Percentiles rank a stretch among this genome's conserved stretches.
Evolutionary conservation across 2,888 invertebrate genomes (phyloP).

Genomic region (Drosophila bunnanda): DNA sequence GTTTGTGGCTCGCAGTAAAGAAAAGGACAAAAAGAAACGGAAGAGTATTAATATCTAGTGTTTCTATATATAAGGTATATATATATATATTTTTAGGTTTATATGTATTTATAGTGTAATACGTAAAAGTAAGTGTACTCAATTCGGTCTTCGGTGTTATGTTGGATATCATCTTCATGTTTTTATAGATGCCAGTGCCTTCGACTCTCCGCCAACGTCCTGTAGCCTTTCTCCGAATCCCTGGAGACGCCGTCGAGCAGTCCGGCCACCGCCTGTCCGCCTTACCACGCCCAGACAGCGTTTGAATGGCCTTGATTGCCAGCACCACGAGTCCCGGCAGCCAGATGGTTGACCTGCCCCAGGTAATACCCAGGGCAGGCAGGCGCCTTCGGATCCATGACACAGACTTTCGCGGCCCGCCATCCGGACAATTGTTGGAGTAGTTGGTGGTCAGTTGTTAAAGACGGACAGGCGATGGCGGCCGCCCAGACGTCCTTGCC

Average conservation of each 20-base stretch:
- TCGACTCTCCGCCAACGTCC: background rate
- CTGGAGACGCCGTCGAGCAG: background rate
- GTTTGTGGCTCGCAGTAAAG: conserved; percentile 22
- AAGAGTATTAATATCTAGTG: conserved; percentile 25
- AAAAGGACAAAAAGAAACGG: conserved; percentile 15
- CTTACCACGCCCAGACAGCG: conserved; percentile 25
- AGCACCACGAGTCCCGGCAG: conserved; percentile 15
- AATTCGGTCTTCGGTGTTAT: conserved; percentile 56
- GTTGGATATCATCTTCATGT: conserved; percentile 40
- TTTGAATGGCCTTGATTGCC: conserved; percentile 8
- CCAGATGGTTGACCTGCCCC: conserved; percentile 21
- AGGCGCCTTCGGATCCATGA: conserved; percentile 26
- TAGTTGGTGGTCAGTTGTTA: conserved; percentile 33
- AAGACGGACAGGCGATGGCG: conserved; percentile 25
- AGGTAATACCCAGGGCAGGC: background rate
- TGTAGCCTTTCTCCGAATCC: background rate
- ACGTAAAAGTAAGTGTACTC: conserved; percentile 66
- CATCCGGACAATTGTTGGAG: conserved; percentile 34
- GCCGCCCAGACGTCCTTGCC: background rate
- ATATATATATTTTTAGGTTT: conserved; percentile 27
- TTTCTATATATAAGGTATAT: conserved; percentile 37
- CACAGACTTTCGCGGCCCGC: conserved; percentile 7
- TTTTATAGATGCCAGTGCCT: background rate
- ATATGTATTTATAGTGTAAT: conserved; percentile 48
- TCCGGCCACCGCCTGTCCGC: conserved; percentile 25